Evolutionary conservation across 2,113 vertebrate species (phyloP), one percentile per base, ranked within the genome.

Genomic region (Sprattus sprattus): DNA sequence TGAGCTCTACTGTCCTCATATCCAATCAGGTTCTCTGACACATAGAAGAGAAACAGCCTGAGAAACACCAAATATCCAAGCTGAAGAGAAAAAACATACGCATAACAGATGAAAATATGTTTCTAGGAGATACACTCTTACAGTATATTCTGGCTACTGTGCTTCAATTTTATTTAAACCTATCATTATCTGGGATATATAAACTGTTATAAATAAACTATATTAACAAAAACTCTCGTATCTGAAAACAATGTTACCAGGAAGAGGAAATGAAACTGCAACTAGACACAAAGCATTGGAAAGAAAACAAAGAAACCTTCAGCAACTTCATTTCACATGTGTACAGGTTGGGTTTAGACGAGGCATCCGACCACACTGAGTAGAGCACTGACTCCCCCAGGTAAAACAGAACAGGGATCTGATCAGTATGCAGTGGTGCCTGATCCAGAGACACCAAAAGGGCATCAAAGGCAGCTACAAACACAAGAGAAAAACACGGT

Each of bases 61-160:
- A 94, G 90, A 91, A 94, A 94, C 85, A 91, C 87, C 90, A 95
- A 89, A 90, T 94, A 92, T 84, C 89, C 91, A 92, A 92, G 82
- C 94, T 93, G 88, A 89, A 81, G 89, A 93, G 87, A 82, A 84
- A 88, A 0, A n/a, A 39, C 10, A 82, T 20, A 15, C 15, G 11
- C 52, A 57, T 45, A 20, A 20, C 4, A 20, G 52, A 20, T 83
- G 32, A 83, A 83, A 32, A 83, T 28, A 13, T 83, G 18, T 9
- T 6, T 4, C 67, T 32, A 22, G 3, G 2, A 83, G 32, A 78
- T 82, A 16, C 22, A n/a, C 10, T 39, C 49, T 52, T 67, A 2
- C n/a, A 25, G n/a, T 25, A 28, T 28, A 67, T 67, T 28, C 64
- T 67, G 64, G 9, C 64, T 13, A 25, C 7, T 67, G 11, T 67